A percentile compares a stretch with the other conserved stretches of the same genome.
Conservation (phyloP, 2,797 vertebrate genomes). For the Tadarida brasiliensis region DNA sequence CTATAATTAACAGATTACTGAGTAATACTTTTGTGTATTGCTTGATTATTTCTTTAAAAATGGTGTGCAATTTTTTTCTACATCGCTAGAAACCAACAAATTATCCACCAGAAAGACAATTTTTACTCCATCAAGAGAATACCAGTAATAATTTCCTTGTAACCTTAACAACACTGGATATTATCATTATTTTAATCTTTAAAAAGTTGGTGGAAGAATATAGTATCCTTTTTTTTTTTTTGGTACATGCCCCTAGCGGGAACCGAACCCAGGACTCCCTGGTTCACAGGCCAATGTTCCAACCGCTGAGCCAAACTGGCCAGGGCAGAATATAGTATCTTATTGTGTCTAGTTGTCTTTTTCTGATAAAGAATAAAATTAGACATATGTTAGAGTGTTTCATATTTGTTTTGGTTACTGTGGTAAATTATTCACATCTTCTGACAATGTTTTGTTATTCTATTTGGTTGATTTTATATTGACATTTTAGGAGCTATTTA, state of each 20-base stretch:
- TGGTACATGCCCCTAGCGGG: too few relatives aligned
- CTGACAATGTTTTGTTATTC: neutral
- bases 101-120: neutral
- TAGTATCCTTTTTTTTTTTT: too few relatives aligned
- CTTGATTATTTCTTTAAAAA: neutral
- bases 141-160: neutral
- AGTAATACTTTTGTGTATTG: neutral
- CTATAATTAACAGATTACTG: neutral
- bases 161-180: neutral
- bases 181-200: neutral
- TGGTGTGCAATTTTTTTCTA: neutral
- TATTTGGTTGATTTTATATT: neutral
- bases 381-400: neutral
- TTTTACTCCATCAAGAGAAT: neutral
- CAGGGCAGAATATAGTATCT: neutral
- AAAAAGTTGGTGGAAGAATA: neutral
- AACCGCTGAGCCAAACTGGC: too few relatives aligned
- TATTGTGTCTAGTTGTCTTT: neutral
- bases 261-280: too few relatives aligned
- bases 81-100: neutral
- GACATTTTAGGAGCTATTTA: neutral
- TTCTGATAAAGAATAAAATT: neutral
- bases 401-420: neutral
- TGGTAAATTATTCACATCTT: neutral
- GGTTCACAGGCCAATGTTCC: too few relatives aligned